phyloP scores from a whole-genome alignment of 2,113 vertebrate genomes.

The Podilymbus podiceps region DNA sequence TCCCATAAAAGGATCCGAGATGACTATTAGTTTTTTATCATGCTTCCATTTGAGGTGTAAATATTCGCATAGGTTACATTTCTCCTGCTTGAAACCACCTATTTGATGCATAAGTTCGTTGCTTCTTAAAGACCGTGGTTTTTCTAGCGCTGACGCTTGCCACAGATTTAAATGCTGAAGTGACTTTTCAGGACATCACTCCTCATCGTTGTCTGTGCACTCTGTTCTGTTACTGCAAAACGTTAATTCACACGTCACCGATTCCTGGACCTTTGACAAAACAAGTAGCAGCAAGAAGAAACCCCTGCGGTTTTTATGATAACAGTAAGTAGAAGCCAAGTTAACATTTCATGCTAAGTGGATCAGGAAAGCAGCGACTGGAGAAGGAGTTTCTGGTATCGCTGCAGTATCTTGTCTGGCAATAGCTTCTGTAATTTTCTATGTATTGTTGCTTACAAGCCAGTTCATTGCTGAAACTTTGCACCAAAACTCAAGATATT shows the following conservation, averaged over 20 bases:
- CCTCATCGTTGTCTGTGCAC: not conserved
- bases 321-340: not conserved
- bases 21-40: not conserved
- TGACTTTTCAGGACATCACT: not conserved
- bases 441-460: not conserved
- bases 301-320: constrained; percentile 1
- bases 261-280: constrained; percentile 1
- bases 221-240: not conserved
- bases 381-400: not conserved
- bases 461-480: not conserved
- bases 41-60: not conserved
- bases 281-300: constrained; percentile 42
- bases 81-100: too few species aligned
- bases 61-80: not conserved
- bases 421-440: not conserved
- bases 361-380: not conserved
- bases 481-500: not conserved
- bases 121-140: not conserved
- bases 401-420: not conserved
- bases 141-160: not conserved
- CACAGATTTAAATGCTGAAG: not conserved
- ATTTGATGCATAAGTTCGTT: not conserved
- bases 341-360: not conserved
- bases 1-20: not conserved
- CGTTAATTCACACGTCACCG: not conserved